Evolutionary conservation across 92 coral and sea anemone genomes (phyloP), one percentile per base, ranked within the genome.

Genomic region (Virgularia gustaviana): DNA sequence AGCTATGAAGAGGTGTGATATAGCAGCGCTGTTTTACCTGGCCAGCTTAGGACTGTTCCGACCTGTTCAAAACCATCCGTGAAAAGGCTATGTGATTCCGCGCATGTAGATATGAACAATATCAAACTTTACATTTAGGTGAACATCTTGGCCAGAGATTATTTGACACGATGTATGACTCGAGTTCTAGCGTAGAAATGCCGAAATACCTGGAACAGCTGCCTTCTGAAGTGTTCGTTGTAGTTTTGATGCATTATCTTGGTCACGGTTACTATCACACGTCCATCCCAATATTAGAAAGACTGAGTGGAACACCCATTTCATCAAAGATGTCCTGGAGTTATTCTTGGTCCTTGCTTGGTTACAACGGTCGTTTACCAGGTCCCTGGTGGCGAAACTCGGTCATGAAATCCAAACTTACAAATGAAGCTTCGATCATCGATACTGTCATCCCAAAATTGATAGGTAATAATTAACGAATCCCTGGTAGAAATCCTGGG

Each of bases 311-410:
- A 2, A 37, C 6, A 6, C 16, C 31, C 2, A 64, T 64, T 37
- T 64, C 71, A 5, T 20, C 28, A 4, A 13, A 64, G 28, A 20
- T 64, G 54, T 19, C 71, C 9, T 64, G 53, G 52, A 47, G 71
- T 41, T 49, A 64, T 36, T 37, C 71, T 8, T 64, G 71, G 71
- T 37, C 71, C 34, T 64, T 64, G 53, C 71, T 64, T 1, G 71
- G 71, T 34, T 64, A 64, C 53, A 64, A 64, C 0, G 71, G 71
- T n/a, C 18, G 42, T 12, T 64, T 64, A 22, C 53, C 53, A 32
- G 28, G 54, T 64, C 71, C 71, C 45, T 64, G 34, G 0, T 64
- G 71, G 71, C 22, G 71, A 18, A 41, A 19, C 49, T 64, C 71
- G 30, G 71, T 64, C 19, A 64, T 64, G 71, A 64, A 41, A 20